Percentiles rank a stretch among this genome's conserved stretches.
phyloP scores from a whole-genome alignment of 2,113 vertebrate species.

The Bos javanicus region DNA sequence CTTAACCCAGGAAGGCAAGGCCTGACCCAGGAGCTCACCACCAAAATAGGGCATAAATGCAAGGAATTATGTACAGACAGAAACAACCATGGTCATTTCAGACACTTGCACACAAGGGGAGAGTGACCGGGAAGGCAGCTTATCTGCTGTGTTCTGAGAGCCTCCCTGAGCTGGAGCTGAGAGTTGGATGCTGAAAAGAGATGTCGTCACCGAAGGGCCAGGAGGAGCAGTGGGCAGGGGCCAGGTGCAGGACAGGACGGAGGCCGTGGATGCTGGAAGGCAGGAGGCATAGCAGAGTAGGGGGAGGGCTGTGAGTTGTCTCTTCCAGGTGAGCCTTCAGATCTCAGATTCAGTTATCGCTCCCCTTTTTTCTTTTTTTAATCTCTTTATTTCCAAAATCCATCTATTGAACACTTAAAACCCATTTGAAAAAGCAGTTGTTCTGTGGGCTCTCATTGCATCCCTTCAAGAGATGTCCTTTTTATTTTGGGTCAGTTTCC shows the following conservation, averaged over 20 bases:
- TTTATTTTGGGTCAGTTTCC: neutral
- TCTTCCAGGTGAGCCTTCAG: neutral
- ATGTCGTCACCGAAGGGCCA: fast-evolving
- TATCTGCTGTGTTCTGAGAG: neutral
- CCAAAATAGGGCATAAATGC: no score
- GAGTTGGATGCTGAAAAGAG: fast-evolving
- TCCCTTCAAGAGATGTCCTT: neutral
- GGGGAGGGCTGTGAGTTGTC: fast-evolving
- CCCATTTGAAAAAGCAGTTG: neutral
- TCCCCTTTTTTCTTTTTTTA: neutral
- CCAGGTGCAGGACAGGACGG: neutral
- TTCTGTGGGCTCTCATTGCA: fast-evolving
- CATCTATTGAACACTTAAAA: neutral
- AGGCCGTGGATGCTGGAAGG: fast-evolving
- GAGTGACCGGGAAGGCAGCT: no score
- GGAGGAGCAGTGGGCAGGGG: neutral
- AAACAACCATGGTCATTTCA: no score
- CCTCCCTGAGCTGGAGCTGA: neutral
- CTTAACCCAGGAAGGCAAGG: no score
- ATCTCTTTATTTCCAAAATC: neutral
- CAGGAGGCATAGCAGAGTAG: no score
- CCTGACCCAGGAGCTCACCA: no score
- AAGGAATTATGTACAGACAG: no score
- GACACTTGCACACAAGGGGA: no score
- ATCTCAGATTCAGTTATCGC: neutral